Evolutionary conservation across 2,113 vertebrate genomes (phyloP).

Genomic region (Ictalurus furcatus): DNA sequence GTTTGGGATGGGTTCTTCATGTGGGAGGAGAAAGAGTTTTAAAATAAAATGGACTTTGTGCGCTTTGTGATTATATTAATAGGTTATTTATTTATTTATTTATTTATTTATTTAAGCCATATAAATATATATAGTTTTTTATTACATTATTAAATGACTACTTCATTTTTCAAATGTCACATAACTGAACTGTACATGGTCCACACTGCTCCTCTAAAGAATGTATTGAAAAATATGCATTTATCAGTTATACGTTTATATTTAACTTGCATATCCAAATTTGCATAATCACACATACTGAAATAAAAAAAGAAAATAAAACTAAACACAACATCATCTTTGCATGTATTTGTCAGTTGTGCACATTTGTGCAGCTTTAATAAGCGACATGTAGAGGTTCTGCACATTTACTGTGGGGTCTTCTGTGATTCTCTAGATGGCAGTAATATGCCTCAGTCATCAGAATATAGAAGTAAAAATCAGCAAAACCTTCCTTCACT

Average conservation of each 20-base stretch:
- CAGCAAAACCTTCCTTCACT: constrained; percentile 37
- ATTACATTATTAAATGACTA: too few species aligned
- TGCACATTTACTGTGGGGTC: constrained; percentile 60
- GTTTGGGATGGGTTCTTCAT: constrained; percentile 33
- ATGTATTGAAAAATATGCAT: not conserved
- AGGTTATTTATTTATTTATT: not conserved
- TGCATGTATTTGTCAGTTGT: constrained; percentile 1
- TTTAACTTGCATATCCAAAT: not conserved
- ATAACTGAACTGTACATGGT: not conserved
- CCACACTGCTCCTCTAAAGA: not conserved
- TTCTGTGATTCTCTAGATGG: constrained; percentile 79
- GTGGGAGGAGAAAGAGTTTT: constrained; percentile 2
- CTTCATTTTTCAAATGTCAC: not conserved
- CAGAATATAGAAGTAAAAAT: constrained; percentile 60
- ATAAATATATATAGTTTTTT: not conserved
- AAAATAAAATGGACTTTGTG: constrained; percentile 13
- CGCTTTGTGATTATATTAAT: not conserved
- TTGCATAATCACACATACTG: not conserved
- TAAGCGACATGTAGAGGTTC: not conserved
- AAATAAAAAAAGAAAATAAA: not conserved
- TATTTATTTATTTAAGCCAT: not conserved
- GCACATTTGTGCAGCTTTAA: constrained; percentile 5
- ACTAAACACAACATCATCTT: not conserved
- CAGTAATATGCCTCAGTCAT: constrained; percentile 79
- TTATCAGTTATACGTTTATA: not conserved